Base-by-base conservation (phyloP, 2,113 vertebrate genomes). In the Ardeotis arabs region DNA sequence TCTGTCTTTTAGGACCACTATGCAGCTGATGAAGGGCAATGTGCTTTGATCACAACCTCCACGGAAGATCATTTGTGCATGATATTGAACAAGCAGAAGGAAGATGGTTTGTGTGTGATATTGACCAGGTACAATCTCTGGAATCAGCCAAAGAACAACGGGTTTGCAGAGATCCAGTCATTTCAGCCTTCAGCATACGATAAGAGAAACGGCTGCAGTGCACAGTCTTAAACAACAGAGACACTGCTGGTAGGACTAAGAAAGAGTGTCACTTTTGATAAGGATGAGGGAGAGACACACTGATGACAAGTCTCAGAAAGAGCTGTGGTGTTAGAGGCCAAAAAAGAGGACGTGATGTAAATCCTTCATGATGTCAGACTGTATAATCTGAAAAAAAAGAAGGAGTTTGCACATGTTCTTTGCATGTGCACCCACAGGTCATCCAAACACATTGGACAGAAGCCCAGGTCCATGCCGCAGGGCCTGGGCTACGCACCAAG, bases 31-130 rank as follows among this genome's bases (percentile, higher is more conserved):
- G 63, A 85, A 87, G 31, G 27, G 49, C 28, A 73, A 44, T 24
- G 23, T 41, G 15, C 41, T 83, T 85, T 85, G 45, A 33, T 23
- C 21, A 60, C 41, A 80, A 86, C 37, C 25, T 20, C 2, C 6
- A 7, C 9, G 7, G 31, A 62, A 53, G 21, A 22, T 11, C 1
- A 0, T 53, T 80, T 73, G 29, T 19, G 21, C 14, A 20, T 45
- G 50, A 23, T 45, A 60, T 9, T 64, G 44, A 68, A 47, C 35
- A 69, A 73, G 25, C 0, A 0, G 25, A 44, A 74, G 6, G 13
- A 63, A 77, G 9, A 45, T 24, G 1, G 0, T 56, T 56, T 5
- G 1, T 11, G 4, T 0, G 0, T 17, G 50, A 18, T 72, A 50
- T 12, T 59, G 37, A 74, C 12, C 8, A 37, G 44, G 47, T 1